Base-by-base conservation (phyloP, 2,888 invertebrate genomes). In the Eupithecia abbreviata region DNA sequence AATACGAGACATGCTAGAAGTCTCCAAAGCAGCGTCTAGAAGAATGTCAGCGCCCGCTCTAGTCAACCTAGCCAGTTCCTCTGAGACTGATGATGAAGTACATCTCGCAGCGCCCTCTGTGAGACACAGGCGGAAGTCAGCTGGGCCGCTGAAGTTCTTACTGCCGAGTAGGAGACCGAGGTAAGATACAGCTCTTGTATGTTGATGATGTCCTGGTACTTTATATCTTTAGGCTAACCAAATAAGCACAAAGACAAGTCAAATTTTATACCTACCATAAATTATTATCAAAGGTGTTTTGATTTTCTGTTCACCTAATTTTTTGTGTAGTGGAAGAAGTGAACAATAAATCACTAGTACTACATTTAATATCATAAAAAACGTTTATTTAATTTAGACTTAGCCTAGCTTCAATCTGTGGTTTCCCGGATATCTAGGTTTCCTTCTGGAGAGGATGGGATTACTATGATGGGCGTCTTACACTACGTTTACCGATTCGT, bases 21-120 rank as follows among this genome's bases (percentile, higher is more conserved):
- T 90, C 62, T 92, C 95, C 5, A 93, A 92, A 79, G 84, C 84
- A 70, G 82, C 93, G 30, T 94, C 93, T 66, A 93, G 96, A 80
- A 91, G 96, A 77, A 91, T 92, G 85, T 96, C 96, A 0, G 95
- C 96, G 1, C 96, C 96, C 0, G 95, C 96, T n/a, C 85, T 96
- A 51, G 89, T 95, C 51, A 93, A 95, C 74, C 82, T 94, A 66
- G 93, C 93, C 5, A 93, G 93, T 80, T 93, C 93, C 18, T 91
- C 94, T 0, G 93, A 93, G 76, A 90, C 93, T 15, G 95, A 94
- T 13, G 93, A 93, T 13, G 94, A 93, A 47, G 90, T 91, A 43
- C 84, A 91, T 30, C 90, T 96, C 76, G 90, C 94, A 80, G 95
- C 96, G 81, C 96, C 96, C 10, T 91, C 85, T 6, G 86, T 92